Conservation (phyloP, 2,113 vertebrate species). For the Choloepus hoffmanni region DNA sequence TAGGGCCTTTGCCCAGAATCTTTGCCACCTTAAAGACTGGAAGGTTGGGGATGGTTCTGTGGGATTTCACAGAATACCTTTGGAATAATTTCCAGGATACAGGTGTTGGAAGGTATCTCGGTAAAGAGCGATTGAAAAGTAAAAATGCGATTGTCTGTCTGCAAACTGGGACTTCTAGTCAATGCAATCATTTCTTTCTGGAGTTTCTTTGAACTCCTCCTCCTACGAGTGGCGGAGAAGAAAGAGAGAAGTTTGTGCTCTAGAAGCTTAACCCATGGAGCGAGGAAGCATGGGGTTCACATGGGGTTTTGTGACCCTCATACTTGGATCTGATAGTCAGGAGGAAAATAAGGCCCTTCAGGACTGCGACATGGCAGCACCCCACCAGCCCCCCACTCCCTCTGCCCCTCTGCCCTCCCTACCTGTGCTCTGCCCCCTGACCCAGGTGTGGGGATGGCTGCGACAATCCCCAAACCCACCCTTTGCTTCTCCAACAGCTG, state of each 20-base stretch:
- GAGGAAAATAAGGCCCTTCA: background rate
- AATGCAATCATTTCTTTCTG: background rate
- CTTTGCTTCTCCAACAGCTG: background rate
- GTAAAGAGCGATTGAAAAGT: background rate
- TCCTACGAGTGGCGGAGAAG: background rate
- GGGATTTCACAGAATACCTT: background rate
- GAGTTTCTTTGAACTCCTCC: background rate
- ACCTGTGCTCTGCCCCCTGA: too few species aligned
- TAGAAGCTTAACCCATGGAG: rapidly evolving
- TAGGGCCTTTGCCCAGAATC: background rate
- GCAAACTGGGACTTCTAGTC: background rate
- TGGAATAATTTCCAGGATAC: background rate
- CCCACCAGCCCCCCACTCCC: background rate
- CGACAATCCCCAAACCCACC: background rate
- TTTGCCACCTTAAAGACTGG: background rate
- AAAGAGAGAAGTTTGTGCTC: background rate
- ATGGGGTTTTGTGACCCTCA: background rate
- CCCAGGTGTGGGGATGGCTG: too few species aligned
- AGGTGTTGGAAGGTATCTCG: background rate
- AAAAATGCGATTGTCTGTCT: background rate
- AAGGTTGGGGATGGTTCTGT: rapidly evolving
- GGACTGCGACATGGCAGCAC: background rate
- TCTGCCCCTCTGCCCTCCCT: too few species aligned
- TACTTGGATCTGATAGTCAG: background rate
- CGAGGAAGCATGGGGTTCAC: background rate